Percentiles rank a stretch among this genome's conserved stretches.
Conservation (phyloP, 2,797 vertebrate genomes). For the Neosilurus hyrtlii region DNA sequence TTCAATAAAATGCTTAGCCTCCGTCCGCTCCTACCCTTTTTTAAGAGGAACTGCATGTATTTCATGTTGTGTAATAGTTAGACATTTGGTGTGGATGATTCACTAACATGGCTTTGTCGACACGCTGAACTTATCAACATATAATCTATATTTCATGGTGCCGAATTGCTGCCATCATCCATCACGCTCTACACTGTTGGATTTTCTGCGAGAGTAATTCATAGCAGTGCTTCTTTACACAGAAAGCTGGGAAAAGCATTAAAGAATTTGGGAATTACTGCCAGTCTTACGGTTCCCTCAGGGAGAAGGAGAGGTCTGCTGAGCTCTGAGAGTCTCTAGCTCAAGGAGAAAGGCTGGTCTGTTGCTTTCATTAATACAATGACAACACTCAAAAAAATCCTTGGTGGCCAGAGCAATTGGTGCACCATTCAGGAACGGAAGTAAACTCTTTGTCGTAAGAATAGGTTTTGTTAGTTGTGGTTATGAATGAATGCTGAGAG, state of each 20-base stretch:
- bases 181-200: conserved; percentile 57
- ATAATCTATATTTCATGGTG: conserved; percentile 37
- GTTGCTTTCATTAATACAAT: conserved; percentile 72
- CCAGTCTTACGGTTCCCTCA: conserved; percentile 67
- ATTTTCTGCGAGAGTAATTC: conserved; percentile 60
- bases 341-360: conserved; percentile 62
- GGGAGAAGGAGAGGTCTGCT: conserved; percentile 67
- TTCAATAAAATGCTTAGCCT: not conserved
- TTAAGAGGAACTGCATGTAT: not conserved
- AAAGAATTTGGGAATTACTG: conserved; percentile 65
- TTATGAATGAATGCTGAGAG: conserved; percentile 43
- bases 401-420: conserved; percentile 53
- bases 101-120: conserved; percentile 22
- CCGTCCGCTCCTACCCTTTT: not conserved
- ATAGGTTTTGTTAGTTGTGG: conserved; percentile 42
- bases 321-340: conserved; percentile 60
- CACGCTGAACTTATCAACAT: conserved; percentile 31
- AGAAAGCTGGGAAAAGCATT: conserved; percentile 72
- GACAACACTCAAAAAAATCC: conserved; percentile 60
- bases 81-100: conserved; percentile 8
- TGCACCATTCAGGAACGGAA: conserved; percentile 61
- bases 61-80: conserved; percentile 22
- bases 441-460: conserved; percentile 59
- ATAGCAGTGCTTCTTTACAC: conserved; percentile 57
- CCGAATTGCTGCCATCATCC: conserved; percentile 39